Evolutionary conservation across 2,113 vertebrate genomes (phyloP), one percentile per base, ranked within the genome.

Genomic region (Prolemur simus): DNA sequence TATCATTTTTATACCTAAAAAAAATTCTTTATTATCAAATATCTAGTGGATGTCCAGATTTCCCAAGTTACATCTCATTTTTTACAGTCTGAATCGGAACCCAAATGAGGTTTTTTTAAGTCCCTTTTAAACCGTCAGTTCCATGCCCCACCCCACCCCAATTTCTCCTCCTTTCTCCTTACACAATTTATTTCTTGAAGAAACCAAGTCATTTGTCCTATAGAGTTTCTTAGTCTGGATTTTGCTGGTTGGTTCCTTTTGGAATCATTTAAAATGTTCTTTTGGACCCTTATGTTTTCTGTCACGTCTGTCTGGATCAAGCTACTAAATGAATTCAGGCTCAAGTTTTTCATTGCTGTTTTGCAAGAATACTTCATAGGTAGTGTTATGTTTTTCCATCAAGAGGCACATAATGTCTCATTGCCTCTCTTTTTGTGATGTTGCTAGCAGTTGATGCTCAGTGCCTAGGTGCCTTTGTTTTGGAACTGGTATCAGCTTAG

Each of bases 261-360:
- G 74, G 47, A 89, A 89, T 92, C n/a, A 73, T 84, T 87, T 80
- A 49, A 47, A 39, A 54, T 89, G 14, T 60, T 93, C 60, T 93
- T 89, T 66, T 89, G 64, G 64, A 60, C 42, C 17, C 29, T 15
- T 32, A 5, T 85, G 58, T 89, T 88, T 94, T 88, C 42, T 94
- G 10, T 88, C 64, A 64, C 58, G 60, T 69, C 23, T 18, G 34
- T 92, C 2, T 69, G 13, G 37, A 25, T 92, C 68, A 93, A 68
- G 63, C 74, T 90, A 64, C 42, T 69, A 49, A 58, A 87, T 95
- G 49, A 49, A 87, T 95, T 93, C 52, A 90, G 45, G 58, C 54
- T 93, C 52, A 78, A 58, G 74, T 13, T 52, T 66, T 77, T 92
- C 37, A 37, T 89, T 90, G 37, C 60, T 76, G 4, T 81, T 95